Evolutionary conservation across 2,797 vertebrate species (phyloP).

Genomic region (Lagocephalus sceleratus): DNA sequence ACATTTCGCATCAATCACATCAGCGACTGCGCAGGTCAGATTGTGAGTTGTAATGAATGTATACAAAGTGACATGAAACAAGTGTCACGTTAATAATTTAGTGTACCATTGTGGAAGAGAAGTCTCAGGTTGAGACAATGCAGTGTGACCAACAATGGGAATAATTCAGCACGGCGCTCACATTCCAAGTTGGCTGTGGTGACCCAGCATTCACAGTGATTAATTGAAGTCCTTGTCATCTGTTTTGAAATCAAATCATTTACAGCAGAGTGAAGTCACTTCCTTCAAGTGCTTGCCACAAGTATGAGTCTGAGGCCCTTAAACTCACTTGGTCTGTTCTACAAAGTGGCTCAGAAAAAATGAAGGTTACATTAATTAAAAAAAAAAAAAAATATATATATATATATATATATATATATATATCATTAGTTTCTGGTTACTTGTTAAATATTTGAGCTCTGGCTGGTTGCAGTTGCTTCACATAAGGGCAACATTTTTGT

Average conservation of each 20-base stretch:
- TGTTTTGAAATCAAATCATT: conserved; percentile 22
- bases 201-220: not conserved
- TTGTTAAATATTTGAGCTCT: too few species aligned
- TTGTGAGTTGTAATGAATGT: conserved; percentile 36
- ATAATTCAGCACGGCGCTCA: conserved; percentile 36
- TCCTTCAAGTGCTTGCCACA: not conserved
- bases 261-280: not conserved
- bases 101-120: conserved; percentile 9
- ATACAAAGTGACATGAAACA: conserved; percentile 34
- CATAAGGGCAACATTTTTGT: too few species aligned
- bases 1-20: conserved; percentile 38
- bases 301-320: not conserved
- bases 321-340: not conserved
- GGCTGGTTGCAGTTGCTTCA: too few species aligned
- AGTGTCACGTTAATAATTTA: conserved; percentile 52
- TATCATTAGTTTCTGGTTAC: too few species aligned
- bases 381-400: too few species aligned
- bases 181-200: conserved; percentile 11
- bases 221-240: conserved; percentile 33
- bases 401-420: too few species aligned
- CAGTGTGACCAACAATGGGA: conserved; percentile 30
- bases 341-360: too few species aligned
- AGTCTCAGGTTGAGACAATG: conserved; percentile 21
- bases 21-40: conserved; percentile 16
- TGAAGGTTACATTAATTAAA: too few species aligned